Evolutionary conservation across 1,140 invertebrate genomes (phyloP).

Genomic region (Doryteuthis pealeii): DNA sequence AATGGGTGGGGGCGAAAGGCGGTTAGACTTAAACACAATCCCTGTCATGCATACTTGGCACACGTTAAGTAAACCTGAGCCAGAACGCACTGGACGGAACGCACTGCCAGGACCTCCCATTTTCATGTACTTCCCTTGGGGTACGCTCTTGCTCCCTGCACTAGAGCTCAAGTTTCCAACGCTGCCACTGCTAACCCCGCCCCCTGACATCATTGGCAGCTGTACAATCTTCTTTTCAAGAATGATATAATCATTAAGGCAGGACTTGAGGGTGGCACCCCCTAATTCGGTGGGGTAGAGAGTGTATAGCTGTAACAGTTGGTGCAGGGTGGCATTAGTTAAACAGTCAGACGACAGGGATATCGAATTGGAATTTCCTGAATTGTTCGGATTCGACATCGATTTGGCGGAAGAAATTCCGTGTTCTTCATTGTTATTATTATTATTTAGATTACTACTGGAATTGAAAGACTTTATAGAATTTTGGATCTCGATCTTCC

Average conservation of each 20-base stretch:
- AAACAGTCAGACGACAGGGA: not conserved
- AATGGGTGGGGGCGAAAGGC: constrained; percentile 6
- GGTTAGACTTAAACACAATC: constrained; percentile 5
- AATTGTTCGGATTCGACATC: not conserved
- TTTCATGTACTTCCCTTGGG: constrained; percentile 31
- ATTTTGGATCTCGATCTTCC: not conserved
- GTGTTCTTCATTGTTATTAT: not conserved
- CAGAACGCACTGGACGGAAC: constrained; percentile 33
- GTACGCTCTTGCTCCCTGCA: not conserved
- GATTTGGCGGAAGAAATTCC: not conserved
- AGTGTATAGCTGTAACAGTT: constrained; percentile 1
- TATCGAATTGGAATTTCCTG: not conserved
- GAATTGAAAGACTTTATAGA: not conserved
- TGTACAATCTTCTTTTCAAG: not conserved
- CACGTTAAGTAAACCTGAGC: constrained; percentile 7
- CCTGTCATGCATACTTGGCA: constrained; percentile 6
- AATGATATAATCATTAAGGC: not conserved
- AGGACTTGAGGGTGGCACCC: not conserved
- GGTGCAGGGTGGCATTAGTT: not conserved
- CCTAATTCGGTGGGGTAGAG: not conserved
- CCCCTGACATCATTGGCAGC: not conserved
- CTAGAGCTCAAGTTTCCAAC: no score
- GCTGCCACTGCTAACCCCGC: not conserved
- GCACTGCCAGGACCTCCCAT: constrained; percentile 43
- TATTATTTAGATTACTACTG: not conserved